phyloP scores from a whole-genome alignment of 2,113 vertebrate genomes.

The Nibea coibor region DNA sequence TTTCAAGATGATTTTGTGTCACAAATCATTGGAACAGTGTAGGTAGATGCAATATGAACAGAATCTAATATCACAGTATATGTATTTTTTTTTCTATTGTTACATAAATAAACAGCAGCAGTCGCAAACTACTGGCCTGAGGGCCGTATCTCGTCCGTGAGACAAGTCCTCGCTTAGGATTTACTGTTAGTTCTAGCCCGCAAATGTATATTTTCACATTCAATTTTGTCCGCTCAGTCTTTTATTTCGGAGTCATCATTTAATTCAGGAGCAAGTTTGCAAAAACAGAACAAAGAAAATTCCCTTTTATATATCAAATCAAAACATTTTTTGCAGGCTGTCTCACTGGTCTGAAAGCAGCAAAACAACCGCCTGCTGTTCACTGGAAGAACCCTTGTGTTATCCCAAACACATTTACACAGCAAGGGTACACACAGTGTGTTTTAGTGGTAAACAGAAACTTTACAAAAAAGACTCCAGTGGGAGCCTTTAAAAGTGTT shows the following conservation, averaged over 20 bases:
- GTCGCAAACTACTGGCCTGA: neutral
- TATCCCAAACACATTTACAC: neutral
- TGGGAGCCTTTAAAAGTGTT: neutral
- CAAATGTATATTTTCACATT: neutral
- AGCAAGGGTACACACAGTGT: no score
- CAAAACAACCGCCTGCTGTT: neutral
- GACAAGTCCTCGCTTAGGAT: neutral
- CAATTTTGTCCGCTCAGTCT: neutral
- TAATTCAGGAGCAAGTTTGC: no score
- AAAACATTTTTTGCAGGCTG: neutral
- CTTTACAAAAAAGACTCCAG: neutral
- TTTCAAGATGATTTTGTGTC: constrained; percentile 16
- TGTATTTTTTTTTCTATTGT: neutral
- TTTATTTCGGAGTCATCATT: neutral
- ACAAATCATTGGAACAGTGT: neutral
- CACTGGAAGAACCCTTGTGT: neutral
- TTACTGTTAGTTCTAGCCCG: neutral
- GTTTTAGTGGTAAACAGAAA: no score
- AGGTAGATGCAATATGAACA: neutral
- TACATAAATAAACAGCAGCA: neutral
- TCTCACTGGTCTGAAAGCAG: neutral
- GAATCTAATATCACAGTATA: neutral
- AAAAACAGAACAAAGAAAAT: no score
- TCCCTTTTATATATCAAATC: no score
- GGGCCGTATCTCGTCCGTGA: no score